Base-by-base conservation (phyloP, 2,113 vertebrate species). In the Lipophrys pholis region DNA sequence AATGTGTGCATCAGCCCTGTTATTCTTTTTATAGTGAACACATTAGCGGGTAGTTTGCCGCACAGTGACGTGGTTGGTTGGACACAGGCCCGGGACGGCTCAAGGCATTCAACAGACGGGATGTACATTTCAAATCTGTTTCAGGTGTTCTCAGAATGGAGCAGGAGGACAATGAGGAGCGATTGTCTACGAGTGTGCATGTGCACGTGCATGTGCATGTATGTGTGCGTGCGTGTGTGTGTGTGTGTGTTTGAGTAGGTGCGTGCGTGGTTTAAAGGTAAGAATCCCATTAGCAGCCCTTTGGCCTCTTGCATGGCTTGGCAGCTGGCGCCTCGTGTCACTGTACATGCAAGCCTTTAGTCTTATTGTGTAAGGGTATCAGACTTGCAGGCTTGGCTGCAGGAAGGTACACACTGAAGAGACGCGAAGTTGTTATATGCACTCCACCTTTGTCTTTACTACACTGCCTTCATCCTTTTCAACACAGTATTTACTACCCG, bases 211-310 rank as follows among this genome's bases (percentile, higher is more conserved):
- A n/a, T 30, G 21, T 30, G 21, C 4, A 4, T 30, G 21, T 30
- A 2, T 2, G 21, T 2, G 21, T 30, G 21, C 2, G 21, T 30
- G 21, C 2, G 4, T 30, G 21, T 30, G 8, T n/a, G 58, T 30
- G 21, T 30, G 21, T 30, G 21, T 30, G 21, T 30, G 21, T 30
- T 30, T 2, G 21, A 30, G 21, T 30, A 4, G 4, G 21, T 30
- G 21, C 2, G 4, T 30, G 21, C 4, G 8, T n/a, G 58, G 73
- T 80, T 78, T 82, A 77, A 76, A 79, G 66, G 73, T 39, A 70
- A 16, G 17, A 85, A 89, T 86, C 87, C 83, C 73, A 86, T 90
- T 90, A 86, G 55, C 36, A 55, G 55, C 53, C 53, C 43, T 52
- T 75, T 70, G 59, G 46, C 73, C 73, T 30, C 39, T 8, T 61